Evolutionary conservation across 2,888 invertebrate genomes (phyloP).

Genomic region (Antitype chi): DNA sequence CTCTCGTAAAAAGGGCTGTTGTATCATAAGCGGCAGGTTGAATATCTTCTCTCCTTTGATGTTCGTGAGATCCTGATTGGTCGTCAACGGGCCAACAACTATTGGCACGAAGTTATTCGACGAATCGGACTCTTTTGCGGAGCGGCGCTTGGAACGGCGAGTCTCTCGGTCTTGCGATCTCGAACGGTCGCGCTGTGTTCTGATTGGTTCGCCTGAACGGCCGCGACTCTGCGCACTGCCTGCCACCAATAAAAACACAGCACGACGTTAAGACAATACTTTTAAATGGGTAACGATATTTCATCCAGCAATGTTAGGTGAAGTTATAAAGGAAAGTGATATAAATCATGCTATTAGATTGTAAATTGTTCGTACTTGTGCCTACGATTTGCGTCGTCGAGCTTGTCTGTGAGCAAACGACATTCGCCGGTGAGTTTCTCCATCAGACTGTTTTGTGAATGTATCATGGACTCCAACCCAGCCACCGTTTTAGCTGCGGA

Average conservation of each 20-base stretch:
- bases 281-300: constrained; percentile 86
- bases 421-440: constrained; percentile 97
- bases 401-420: constrained; percentile 96
- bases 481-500: constrained; percentile 96
- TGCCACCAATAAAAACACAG: constrained; percentile 91
- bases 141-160: constrained; percentile 87
- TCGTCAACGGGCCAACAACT: constrained; percentile 87
- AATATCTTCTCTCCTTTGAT: constrained; percentile 85
- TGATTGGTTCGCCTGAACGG: constrained; percentile 90
- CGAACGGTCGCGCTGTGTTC: constrained; percentile 89
- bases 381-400: constrained; percentile 96
- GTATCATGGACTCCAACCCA: constrained; percentile 97
- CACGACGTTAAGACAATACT: constrained; percentile 87
- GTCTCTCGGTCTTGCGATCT: constrained; percentile 83
- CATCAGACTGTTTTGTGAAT: constrained; percentile 97
- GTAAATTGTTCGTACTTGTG: constrained; percentile 94
- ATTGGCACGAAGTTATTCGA: constrained; percentile 89
- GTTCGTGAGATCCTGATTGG: constrained; percentile 88
- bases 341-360: constrained; percentile 82
- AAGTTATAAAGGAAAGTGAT: constrained; percentile 62
- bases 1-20: constrained; percentile 91
- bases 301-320: constrained; percentile 69
- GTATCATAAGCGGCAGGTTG: constrained; percentile 89
- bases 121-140: constrained; percentile 91
- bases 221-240: constrained; percentile 90